These are phyloP conservation scores for Hirundichthys speculiger DNA, from an alignment of 2,113 vertebrate genomes.

Conservation along the genomic window DNA sequence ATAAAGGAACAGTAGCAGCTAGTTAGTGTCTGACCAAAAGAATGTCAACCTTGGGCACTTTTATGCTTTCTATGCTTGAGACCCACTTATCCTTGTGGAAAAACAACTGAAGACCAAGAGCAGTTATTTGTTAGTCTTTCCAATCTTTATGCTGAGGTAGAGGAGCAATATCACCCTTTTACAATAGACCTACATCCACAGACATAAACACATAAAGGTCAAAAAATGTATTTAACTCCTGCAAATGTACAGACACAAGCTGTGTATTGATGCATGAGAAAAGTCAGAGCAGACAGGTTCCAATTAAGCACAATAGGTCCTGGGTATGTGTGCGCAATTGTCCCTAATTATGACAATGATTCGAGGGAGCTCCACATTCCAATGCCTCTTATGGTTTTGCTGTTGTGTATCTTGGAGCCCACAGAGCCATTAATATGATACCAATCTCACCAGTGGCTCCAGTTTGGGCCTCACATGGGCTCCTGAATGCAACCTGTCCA, in stretches of 20 bases:
- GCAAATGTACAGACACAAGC: slow-evolving; percentile 22
- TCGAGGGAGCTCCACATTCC: slow-evolving; percentile 79
- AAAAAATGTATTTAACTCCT: slow-evolving; percentile 3
- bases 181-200: too few species aligned
- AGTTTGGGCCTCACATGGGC: slow-evolving; percentile 75
- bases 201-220: too few species aligned
- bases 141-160: too few species aligned
- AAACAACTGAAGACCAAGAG: too few species aligned
- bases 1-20: too few species aligned
- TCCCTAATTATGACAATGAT: slow-evolving; percentile 80
- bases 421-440: slow-evolving; percentile 82
- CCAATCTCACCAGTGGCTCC: slow-evolving; percentile 84
- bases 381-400: slow-evolving; percentile 76
- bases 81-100: too few species aligned
- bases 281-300: slow-evolving; percentile 56
- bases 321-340: slow-evolving; percentile 68
- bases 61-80: too few species aligned
- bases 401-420: slow-evolving; percentile 78
- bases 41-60: too few species aligned
- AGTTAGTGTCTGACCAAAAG: too few species aligned
- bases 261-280: slow-evolving; percentile 14
- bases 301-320: slow-evolving; percentile 64
- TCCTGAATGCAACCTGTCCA: slow-evolving; percentile 72
- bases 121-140: too few species aligned
- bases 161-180: slow-evolving; percentile 5